Evolutionary conservation across 1,140 invertebrate genomes (phyloP).

Genomic region (Drosophila suzukii): DNA sequence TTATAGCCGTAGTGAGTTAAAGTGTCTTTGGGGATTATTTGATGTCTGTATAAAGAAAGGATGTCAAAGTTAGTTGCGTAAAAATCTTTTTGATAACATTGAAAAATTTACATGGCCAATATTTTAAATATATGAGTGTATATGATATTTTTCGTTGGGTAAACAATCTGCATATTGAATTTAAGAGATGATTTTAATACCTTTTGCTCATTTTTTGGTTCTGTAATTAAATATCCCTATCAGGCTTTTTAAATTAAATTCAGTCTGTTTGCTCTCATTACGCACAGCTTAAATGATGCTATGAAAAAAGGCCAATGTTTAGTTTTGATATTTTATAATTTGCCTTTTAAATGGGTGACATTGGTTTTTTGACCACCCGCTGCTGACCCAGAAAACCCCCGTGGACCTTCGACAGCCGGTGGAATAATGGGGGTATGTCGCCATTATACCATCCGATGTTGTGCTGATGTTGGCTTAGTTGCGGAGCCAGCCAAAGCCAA

Average conservation of each 20-base stretch:
- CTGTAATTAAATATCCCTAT: not conserved
- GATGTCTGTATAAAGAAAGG: not conserved
- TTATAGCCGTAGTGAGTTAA: not conserved
- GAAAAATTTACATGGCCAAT: no score
- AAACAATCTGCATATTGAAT: no score
- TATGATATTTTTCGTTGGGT: no score
- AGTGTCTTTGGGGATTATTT: not conserved
- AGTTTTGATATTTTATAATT: slow-evolving; percentile 69
- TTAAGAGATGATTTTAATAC: not conserved
- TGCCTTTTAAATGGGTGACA: slow-evolving; percentile 54
- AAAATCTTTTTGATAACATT: no score
- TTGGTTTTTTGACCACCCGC: slow-evolving; percentile 18
- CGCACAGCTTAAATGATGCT: slow-evolving; percentile 35
- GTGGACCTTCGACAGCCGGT: slow-evolving; percentile 6
- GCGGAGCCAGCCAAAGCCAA: slow-evolving; percentile 35
- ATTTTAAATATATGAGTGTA: no score
- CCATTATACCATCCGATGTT: slow-evolving; percentile 33
- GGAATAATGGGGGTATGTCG: slow-evolving; percentile 3
- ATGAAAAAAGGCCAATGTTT: slow-evolving; percentile 43
- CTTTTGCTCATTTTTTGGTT: not conserved
- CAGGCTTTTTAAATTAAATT: slow-evolving; percentile 21
- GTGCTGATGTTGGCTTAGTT: slow-evolving; percentile 45
- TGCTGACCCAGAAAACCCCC: slow-evolving; percentile 38
- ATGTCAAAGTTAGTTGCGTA: not conserved
- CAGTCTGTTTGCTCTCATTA: slow-evolving; percentile 61